These are phyloP conservation scores for Pelecanoides urinatrix DNA, from an alignment of 2,113 vertebrate species.

Conservation along the genomic window DNA sequence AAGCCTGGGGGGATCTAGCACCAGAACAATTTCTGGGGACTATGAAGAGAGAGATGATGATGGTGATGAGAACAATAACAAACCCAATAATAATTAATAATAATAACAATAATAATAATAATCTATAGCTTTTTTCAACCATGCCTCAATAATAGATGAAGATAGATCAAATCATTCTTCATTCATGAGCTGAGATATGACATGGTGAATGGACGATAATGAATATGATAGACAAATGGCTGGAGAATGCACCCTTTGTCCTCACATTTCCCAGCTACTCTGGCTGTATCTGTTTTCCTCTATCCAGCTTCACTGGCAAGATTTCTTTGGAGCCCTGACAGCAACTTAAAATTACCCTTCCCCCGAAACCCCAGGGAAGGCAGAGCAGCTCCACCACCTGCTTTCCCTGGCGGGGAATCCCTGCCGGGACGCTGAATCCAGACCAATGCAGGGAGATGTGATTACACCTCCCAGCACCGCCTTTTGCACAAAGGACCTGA, in stretches of 20 bases:
- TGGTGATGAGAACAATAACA: not conserved
- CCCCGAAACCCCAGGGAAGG: not conserved
- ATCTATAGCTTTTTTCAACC: not conserved
- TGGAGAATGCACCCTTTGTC: not conserved
- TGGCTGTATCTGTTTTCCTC: not conserved
- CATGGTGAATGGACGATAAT: not conserved
- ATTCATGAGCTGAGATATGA: not conserved
- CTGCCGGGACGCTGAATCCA: not conserved
- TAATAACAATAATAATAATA: not conserved
- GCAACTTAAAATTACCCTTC: not conserved
- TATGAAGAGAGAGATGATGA: not conserved
- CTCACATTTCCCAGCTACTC: not conserved
- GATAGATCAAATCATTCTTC: not conserved
- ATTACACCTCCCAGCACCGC: not conserved
- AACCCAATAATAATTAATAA: not conserved
- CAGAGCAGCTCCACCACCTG: not conserved
- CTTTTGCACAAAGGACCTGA: not conserved
- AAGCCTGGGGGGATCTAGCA: not conserved
- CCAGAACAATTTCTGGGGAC: not conserved
- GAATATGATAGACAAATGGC: not conserved
- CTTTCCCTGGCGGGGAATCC: not conserved
- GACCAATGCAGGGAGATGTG: fast-evolving
- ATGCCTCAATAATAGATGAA: not conserved
- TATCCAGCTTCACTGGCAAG: not conserved
- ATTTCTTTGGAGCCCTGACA: not conserved